Evolutionary conservation across 1,140 invertebrate species (phyloP), one percentile per base, ranked within the genome.

Genomic region (Heliothis virescens): DNA sequence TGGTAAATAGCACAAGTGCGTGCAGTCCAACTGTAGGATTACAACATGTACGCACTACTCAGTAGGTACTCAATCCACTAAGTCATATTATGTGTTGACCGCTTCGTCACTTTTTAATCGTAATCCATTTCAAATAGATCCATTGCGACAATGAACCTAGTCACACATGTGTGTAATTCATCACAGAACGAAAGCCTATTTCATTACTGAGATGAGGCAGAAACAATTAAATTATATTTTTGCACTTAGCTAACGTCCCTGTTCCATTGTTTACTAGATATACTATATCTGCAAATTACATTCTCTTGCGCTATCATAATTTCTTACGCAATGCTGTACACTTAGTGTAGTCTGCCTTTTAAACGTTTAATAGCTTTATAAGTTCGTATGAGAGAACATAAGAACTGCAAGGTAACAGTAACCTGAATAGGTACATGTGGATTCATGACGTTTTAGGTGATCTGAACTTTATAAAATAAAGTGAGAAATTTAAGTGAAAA

Each of bases 181-280:
- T 60, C 26, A 75, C 85, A 86, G 88, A 90, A 87, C 82, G 81
- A 87, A 87, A 82, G 73, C 81, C 82, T 83, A 60, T 73, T 81
- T 84, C 79, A 85, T 83, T 82, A 81, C 81, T 79, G 76, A 79
- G 76, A 84, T 82, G 81, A 85, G 75, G 76, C 41, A 83, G 82
- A 84, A 82, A 86, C 15, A 71, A 60, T 12, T 74, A 5, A 55
- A 57, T 18, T 50, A 47, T 52, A 48, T 50, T 11, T 67, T 50
- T 77, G 16, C 60, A 59, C 29, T 82, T 47, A 69, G 34, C 41
- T 16, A 69, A 34, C 9, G 13, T 60, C 41, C 60, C 16, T 48
- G 12, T 60, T 47, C 21, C 4, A 50, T 62, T 18, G 52, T 48
- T 75, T 62, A 52, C 52, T 75, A 16, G 16, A 11, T 57, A 29